Evolutionary conservation across 2,113 vertebrate genomes (phyloP), one percentile per base, ranked within the genome.

Genomic region (Galbula dea): DNA sequence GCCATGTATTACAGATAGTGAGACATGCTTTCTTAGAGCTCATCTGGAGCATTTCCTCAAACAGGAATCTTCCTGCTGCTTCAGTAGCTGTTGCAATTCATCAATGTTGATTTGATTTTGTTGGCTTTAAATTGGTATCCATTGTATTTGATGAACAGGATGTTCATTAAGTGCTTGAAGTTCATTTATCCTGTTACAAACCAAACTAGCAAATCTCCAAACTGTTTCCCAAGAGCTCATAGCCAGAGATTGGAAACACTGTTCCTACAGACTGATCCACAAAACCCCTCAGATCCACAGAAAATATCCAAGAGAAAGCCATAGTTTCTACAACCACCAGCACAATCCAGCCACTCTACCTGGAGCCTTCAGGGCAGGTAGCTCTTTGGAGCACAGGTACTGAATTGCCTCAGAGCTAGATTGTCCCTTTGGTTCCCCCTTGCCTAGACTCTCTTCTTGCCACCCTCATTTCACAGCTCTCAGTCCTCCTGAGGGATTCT

Each of bases 101-200:
- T 93, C 67, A 81, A 12, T 68, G 62, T 15, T 72, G 58, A 32
- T 68, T 86, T 76, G 52, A 68, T 69, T 29, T 11, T 58, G n/a
- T 78, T 69, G 76, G 67, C 63, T 74, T 71, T 24, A 11, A 90
- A 83, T 15, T 58, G 36, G 18, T 21, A 78, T 58, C 48, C n/a
- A 72, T 45, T 79, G 26, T 37, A 89, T 86, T 83, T 86, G 69
- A 90, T 86, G 65, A 36, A 57, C 45, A 83, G 57, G 30, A 18
- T 41, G 76, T 58, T 82, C 72, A 62, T 58, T 88, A 83, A 83
- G 18, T 51, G 29, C 23, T 61, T 34, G 37, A 41, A 76, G 54
- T 62, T 66, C 6, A 84, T 87, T 87, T 85, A 58, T 82, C 78
- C 85, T 87, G 34, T 69, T 92, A 73, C 27, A 85, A 85, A 86